phyloP scores from a whole-genome alignment of 2,113 vertebrate genomes.

The Takifugu flavidus region DNA sequence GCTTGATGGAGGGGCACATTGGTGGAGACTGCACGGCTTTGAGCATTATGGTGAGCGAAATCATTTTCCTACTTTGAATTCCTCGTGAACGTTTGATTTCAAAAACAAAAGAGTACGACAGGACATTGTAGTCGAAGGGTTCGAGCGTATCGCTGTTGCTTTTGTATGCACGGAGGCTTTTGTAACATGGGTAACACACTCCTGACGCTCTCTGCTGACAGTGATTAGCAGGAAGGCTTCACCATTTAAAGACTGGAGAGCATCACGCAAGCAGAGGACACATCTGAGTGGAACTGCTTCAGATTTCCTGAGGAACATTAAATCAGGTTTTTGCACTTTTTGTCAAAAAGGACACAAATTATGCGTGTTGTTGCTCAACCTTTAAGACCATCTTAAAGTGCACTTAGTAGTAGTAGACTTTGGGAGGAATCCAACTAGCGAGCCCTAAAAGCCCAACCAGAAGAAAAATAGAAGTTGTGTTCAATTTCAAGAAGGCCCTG shows the following conservation, averaged over 20 bases:
- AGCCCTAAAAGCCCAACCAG: slow-evolving; percentile 3
- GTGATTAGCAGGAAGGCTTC: background rate
- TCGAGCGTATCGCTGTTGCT: background rate
- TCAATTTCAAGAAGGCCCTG: slow-evolving; percentile 19
- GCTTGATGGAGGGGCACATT: slow-evolving; percentile 28
- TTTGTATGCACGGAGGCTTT: background rate
- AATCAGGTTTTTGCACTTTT: background rate
- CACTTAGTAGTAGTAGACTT: background rate
- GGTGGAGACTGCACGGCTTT: slow-evolving; percentile 14
- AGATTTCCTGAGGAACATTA: background rate
- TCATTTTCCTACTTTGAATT: slow-evolving; percentile 8
- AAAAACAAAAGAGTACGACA: slow-evolving; percentile 5
- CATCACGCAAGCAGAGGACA: no score
- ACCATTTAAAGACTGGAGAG: no score
- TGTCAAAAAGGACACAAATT: background rate
- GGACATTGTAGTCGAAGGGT: background rate
- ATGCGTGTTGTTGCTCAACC: background rate
- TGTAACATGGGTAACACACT: background rate
- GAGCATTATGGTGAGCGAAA: background rate
- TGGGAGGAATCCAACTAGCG: background rate
- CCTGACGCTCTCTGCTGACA: background rate
- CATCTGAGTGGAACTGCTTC: no score
- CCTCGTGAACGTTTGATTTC: slow-evolving; percentile 25
- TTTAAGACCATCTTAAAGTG: background rate
- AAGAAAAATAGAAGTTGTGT: slow-evolving; percentile 21